A percentile compares a stretch with the other conserved stretches of the same genome.
phyloP scores from a whole-genome alignment of 2,113 vertebrate species.

The Artemisiospiza belli region DNA sequence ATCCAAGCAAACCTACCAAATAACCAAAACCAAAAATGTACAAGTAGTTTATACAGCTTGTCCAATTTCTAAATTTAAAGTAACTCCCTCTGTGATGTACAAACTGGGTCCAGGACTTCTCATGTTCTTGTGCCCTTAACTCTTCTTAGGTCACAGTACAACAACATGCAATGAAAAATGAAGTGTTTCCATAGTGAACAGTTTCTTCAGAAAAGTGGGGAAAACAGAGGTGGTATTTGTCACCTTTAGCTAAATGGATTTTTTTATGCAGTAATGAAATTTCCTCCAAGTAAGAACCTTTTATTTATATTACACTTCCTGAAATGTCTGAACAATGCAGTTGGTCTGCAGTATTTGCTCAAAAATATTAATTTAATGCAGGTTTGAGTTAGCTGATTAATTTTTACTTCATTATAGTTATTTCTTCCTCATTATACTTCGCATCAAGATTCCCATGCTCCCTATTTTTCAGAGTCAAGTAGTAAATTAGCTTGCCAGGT shows the following conservation, averaged over 20 bases:
- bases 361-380: background rate
- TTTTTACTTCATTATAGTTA: background rate
- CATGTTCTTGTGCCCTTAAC: constrained; percentile 11
- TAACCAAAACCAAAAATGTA: background rate
- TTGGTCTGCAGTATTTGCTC: background rate
- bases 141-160: background rate
- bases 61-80: constrained; percentile 44
- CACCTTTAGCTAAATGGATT: background rate
- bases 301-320: background rate
- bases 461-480: background rate
- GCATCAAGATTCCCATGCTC: background rate
- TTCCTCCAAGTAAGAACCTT: background rate
- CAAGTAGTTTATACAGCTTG: constrained; percentile 38
- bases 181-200: background rate
- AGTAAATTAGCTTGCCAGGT: background rate
- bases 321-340: background rate
- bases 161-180: background rate
- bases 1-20: constrained; percentile 35
- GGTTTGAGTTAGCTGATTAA: background rate
- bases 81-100: background rate
- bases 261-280: background rate
- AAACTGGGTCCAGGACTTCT: constrained; percentile 13
- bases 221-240: background rate
- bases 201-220: background rate
- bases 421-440: background rate